phyloP scores from a whole-genome alignment of 1,140 invertebrate genomes.

The Ptiloglossa arizonensis region DNA sequence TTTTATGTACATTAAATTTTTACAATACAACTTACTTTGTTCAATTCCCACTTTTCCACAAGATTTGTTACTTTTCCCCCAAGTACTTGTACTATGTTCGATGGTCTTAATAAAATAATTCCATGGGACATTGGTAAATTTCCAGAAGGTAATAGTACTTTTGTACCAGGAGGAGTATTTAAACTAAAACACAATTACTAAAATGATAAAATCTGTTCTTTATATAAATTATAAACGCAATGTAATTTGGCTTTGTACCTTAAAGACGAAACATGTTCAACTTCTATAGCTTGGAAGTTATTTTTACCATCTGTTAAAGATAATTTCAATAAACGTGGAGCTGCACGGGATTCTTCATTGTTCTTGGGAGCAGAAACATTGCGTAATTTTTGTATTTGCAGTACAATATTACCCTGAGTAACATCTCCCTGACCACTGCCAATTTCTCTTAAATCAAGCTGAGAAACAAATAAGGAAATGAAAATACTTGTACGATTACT shows the following conservation, averaged over 20 bases:
- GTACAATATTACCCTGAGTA: slow-evolving; percentile 87
- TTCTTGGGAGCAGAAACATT: slow-evolving; percentile 95
- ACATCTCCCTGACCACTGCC: slow-evolving; percentile 85
- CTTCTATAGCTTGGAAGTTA: slow-evolving; percentile 89
- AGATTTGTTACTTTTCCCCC: slow-evolving; percentile 92
- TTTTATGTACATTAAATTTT: slow-evolving; percentile 1
- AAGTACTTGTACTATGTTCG: slow-evolving; percentile 85
- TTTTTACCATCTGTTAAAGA: slow-evolving; percentile 92
- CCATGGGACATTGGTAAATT: slow-evolving; percentile 84
- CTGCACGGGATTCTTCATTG: slow-evolving; percentile 91
- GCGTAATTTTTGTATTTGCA: slow-evolving; percentile 93
- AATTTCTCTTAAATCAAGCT: slow-evolving; percentile 91
- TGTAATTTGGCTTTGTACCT: slow-evolving; percentile 76
- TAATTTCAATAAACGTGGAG: slow-evolving; percentile 91
- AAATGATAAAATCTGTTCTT: slow-evolving; percentile 3
- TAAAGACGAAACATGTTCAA: slow-evolving; percentile 85
- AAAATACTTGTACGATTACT: slow-evolving; percentile 9
- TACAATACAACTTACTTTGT: slow-evolving; percentile 82
- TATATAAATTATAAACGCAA: background rate
- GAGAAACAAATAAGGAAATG: slow-evolving; percentile 70
- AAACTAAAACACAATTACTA: slow-evolving; percentile 71
- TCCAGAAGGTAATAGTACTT: slow-evolving; percentile 77
- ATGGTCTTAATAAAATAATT: slow-evolving; percentile 87
- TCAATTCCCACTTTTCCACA: slow-evolving; percentile 95
- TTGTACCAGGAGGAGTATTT: slow-evolving; percentile 79